Evolutionary conservation across 1,140 invertebrate genomes (phyloP).

Genomic region (Probaryconus sp.): DNA sequence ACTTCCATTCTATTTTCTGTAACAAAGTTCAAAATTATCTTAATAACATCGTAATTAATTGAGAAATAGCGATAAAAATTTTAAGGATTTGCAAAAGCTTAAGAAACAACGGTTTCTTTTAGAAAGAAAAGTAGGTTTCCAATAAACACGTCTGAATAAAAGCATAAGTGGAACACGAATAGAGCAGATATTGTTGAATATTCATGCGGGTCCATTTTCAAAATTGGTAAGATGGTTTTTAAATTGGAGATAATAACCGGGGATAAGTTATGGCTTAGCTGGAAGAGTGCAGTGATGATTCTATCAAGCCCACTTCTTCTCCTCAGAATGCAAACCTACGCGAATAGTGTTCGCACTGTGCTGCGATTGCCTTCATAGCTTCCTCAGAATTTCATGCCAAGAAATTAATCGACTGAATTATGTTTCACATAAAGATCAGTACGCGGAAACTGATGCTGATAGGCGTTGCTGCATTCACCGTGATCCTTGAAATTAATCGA

Average conservation of each 20-base stretch:
- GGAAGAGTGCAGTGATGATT: conserved; percentile 49
- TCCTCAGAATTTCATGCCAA: conserved; percentile 40
- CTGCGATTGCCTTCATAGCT: conserved; percentile 32
- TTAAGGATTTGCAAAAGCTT: no score
- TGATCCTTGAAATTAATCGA: conserved; percentile 34
- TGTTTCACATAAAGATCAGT: conserved; percentile 40
- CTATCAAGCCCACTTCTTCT: conserved; percentile 37
- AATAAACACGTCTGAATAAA: no score
- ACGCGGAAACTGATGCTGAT: conserved; percentile 29
- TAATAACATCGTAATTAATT: no score
- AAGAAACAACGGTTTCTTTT: no score
- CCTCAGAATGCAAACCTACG: conserved; percentile 38
- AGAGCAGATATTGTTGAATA: conserved; percentile 8
- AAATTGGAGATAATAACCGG: conserved; percentile 55
- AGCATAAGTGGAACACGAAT: background rate
- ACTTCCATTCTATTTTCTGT: no score
- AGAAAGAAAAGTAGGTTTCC: no score
- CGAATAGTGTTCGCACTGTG: conserved; percentile 1
- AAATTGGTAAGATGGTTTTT: conserved; percentile 52
- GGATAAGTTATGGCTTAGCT: conserved; percentile 49
- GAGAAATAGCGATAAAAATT: no score
- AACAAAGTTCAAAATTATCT: no score
- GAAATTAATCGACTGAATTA: conserved; percentile 59
- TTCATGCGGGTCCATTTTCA: conserved; percentile 31
- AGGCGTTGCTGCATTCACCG: conserved; percentile 21